Evolutionary conservation across 1,140 invertebrate genomes (phyloP).

Genomic region (Cotesia vestalis): DNA sequence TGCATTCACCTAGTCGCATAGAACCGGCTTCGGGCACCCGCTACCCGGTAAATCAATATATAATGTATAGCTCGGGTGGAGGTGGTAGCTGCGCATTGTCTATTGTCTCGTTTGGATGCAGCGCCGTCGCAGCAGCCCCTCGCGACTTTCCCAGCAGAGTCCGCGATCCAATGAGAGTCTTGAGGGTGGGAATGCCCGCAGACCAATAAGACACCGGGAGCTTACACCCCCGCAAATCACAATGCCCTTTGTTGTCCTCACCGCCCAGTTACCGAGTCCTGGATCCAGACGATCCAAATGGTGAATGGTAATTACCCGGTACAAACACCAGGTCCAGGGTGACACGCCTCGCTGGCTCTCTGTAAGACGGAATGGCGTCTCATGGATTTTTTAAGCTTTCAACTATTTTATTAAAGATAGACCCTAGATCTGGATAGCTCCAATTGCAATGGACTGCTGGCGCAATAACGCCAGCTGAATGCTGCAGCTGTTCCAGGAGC

Average conservation of each 20-base stretch:
- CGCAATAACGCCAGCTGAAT: no score
- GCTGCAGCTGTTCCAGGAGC: background rate
- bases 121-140: slow-evolving; percentile 41
- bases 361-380: no score
- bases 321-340: no score
- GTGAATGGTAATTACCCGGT: no score
- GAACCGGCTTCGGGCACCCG: background rate
- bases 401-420: no score
- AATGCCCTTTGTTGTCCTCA: slow-evolving; percentile 66
- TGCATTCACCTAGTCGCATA: no score
- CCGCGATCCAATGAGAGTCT: slow-evolving; percentile 34
- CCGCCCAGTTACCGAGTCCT: no score
- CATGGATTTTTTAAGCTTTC: no score
- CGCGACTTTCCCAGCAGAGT: background rate
- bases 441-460: no score
- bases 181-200: slow-evolving; percentile 44
- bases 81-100: slow-evolving; percentile 56
- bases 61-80: slow-evolving; percentile 25
- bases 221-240: slow-evolving; percentile 64
- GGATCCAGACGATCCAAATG: no score
- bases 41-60: background rate
- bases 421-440: no score
- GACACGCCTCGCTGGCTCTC: no score
- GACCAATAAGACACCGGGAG: slow-evolving; percentile 56
- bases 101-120: slow-evolving; percentile 53